Conservation (phyloP, 1,140 invertebrate genomes). For the Achatina immaculata region DNA sequence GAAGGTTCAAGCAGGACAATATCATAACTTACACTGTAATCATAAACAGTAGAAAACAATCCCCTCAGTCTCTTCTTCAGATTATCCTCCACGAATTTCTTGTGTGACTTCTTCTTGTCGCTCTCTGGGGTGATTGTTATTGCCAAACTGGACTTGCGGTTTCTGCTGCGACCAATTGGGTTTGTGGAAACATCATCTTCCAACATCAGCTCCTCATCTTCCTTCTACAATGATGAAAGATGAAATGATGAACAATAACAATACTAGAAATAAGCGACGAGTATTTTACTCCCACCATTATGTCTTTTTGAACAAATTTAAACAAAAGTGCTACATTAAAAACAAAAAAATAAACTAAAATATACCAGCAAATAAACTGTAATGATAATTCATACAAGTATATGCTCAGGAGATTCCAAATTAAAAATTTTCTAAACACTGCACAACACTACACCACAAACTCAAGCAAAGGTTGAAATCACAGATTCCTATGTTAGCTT, state of each 20-base stretch:
- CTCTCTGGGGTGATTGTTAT: constrained; percentile 42
- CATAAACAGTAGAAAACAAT: constrained; percentile 72
- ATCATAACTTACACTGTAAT: constrained; percentile 67
- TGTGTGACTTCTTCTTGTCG: constrained; percentile 69
- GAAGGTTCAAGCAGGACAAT: neutral
- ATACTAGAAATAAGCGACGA: too few relatives aligned
- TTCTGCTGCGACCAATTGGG: constrained; percentile 40
- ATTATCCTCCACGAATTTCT: constrained; percentile 57
- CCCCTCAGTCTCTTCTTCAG: constrained; percentile 67
- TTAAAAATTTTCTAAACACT: too few relatives aligned
- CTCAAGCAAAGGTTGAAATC: too few relatives aligned
- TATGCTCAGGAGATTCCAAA: too few relatives aligned
- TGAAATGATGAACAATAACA: neutral
- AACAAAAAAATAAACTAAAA: too few relatives aligned
- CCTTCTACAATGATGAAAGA: constrained; percentile 47
- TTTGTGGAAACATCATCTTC: constrained; percentile 46
- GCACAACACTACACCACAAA: too few relatives aligned
- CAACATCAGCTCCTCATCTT: constrained; percentile 31
- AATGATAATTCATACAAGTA: too few relatives aligned
- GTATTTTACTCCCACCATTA: too few relatives aligned
- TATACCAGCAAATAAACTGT: too few relatives aligned
- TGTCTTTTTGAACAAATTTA: too few relatives aligned
- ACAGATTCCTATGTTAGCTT: too few relatives aligned
- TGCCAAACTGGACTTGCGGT: constrained; percentile 45
- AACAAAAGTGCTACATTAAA: too few relatives aligned